Evolutionary conservation across 1,140 invertebrate species (phyloP), one percentile per base, ranked within the genome.

Genomic region (Berghia stephanieae): DNA sequence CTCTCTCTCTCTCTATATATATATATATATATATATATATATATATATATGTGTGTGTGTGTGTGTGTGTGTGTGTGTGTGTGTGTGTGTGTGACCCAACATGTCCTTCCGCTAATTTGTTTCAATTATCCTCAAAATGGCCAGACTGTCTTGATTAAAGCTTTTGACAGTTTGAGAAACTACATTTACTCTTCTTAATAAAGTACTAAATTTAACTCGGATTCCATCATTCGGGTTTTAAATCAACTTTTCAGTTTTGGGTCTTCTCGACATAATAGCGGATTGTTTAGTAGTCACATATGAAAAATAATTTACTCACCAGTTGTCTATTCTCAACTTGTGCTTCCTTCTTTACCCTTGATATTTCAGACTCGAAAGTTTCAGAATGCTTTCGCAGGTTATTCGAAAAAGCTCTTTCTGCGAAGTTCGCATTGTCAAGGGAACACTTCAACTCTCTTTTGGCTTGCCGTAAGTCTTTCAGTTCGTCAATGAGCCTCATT

Each of bases 381-480:
- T 83, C 80, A 13, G 72, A 72, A 13, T 60, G 72, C 74, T 68
- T 76, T 21, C 78, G 70, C 52, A 84, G 71, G 36, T 81, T 74
- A 16, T 79, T 63, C 21, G 60, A 57, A 46, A 79, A 78, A 2
- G 69, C 46, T 34, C 80, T 70, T 49, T 83, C 79, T 0, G 80
- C 78, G 1, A 40, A 66, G 2, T 36, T 16, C n/a, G 78, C 75
- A 21, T 42, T 24, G 16, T 46, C 49, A 16, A 81, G 70, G 16
- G 82, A 75, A 1, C 81, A 81, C 63, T 81, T 80, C 63, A 84
- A 75, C 55, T 81, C 60, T 71, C 80, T 81, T 76, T 83, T 84
- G 16, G 72, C 46, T 6, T 40, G 49, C 36, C 78, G 69, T n/a
- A 84, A 74, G 34, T 81, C 81, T 34, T 70, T 74, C 31, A 83